Base-by-base conservation (phyloP, 2,888 invertebrate species). In the Osedax frankpressi region DNA sequence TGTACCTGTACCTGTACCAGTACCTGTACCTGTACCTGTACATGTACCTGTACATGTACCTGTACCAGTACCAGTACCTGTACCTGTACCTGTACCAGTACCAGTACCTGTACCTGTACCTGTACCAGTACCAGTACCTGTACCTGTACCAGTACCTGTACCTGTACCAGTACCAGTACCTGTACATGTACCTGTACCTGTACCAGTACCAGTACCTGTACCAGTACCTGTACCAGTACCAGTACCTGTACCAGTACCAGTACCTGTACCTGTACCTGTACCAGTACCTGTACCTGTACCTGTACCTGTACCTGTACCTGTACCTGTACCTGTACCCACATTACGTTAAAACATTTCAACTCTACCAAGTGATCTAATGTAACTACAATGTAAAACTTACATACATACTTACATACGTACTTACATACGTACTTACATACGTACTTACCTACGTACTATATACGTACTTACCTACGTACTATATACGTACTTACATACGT, bases 71-170 rank as follows among this genome's bases (percentile, higher is more conserved):
- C 25, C 27, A 67, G 68, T 11, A 11, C 25, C 27, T 26, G 68
- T 11, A 11, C 25, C 2, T 26, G 68, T 11, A 11, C 25, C 27
- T 26, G 68, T 11, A 11, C 2, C 27, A 67, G 14, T 11, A 11
- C 2, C 6, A 67, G 14, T 11, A 28, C 25, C 6, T 26, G 68
- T 11, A 11, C 25, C 2, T 26, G 68, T 6, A 68, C 26, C 27
- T 26, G 79, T 78, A 44, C 77, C 74, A 6, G 80, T 78, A 6
- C 78, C 78, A 19, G 78, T 75, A 2, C 77, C 77, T 71, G 77
- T 78, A 28, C 78, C 77, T 1, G 78, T 69, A 6, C 59, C 28
- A 27, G 72, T 70, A 30, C 27, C 69, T 3, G 29, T 27, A 3
- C 28, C 28, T 3, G 62, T 26, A 28, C 30, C 63, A 29, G 26